Base-by-base conservation (phyloP, 1,140 invertebrate species). In the Drosophila sechellia region DNA sequence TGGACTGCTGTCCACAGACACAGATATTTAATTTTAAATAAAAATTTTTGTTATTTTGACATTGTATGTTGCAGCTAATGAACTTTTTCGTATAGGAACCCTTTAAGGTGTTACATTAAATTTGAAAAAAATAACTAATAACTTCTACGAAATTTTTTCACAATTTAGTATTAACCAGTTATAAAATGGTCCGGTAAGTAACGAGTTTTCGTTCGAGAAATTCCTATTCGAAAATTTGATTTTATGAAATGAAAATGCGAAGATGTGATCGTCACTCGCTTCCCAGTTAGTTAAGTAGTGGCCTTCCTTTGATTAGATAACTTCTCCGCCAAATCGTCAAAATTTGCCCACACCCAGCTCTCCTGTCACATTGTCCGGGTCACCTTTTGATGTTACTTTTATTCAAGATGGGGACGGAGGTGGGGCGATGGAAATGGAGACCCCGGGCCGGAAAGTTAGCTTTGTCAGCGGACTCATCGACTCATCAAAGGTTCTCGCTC, bases 401-500 rank as follows among this genome's bases (percentile, higher is more conserved):
- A 72, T 72, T 72, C 56, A 61, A 40, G 11, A 39, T 12, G 37
- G 4, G 11, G 37, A 39, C 11, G 31, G 11, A n/a, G 37, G 15
- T 15, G 39, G n/a, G 11, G 8, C 6, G 39, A 10, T 15, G 46
- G 12, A 46, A 10, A 17, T 4, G n/a, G 4, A 39, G 15, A 13
- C 5, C 11, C 25, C 34, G 27, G n/a, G 4, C 22, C 42, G 25
- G 20, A 31, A 31, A 40, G 25, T 69, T 22, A 13, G 42, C 34
- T 35, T 27, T 49, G 64, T 70, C 52, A 35, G 43, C 22, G 48
- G 48, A 68, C 64, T 68, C 56, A 58, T 63, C 27, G 49, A 54
- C 59, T 63, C 68, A 71, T 71, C 68, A 71, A 71, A 71, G 68
- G 64, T 70, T 71, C 56, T 70, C 17, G 64, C 35, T 71, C 43